Percentiles rank a stretch among this genome's conserved stretches.
Evolutionary conservation across 2,113 vertebrate genomes (phyloP).

Genomic region (Leptodactylus fuscus): DNA sequence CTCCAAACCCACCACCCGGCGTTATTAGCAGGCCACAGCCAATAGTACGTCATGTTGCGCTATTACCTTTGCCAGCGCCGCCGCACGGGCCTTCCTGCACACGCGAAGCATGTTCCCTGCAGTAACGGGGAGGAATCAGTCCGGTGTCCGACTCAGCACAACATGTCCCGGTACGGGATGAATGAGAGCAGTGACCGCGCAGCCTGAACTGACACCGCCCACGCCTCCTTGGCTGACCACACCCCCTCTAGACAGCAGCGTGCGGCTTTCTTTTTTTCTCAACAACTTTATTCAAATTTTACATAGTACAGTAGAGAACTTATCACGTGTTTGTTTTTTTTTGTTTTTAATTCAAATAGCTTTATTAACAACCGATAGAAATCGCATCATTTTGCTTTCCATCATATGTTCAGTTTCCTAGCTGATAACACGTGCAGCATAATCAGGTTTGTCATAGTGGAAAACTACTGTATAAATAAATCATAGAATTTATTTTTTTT

Average conservation of each 20-base stretch:
- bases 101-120: conserved; percentile 67
- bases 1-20: not conserved
- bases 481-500: too few relatives aligned
- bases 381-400: not conserved
- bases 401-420: too few relatives aligned
- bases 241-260: not conserved
- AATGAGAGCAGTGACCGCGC: conserved; percentile 31
- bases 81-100: conserved; percentile 66
- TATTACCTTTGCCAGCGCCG: conserved; percentile 45
- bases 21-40: not conserved
- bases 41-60: not conserved
- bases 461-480: too few relatives aligned
- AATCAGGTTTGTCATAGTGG: too few relatives aligned
- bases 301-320: not conserved
- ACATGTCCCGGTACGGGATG: conserved; percentile 28
- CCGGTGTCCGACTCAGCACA: conserved; percentile 16
- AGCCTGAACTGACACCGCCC: conserved; percentile 29
- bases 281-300: conserved; percentile 40
- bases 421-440: too few relatives aligned
- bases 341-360: not conserved
- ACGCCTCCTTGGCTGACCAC: conserved; percentile 6
- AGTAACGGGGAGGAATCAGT: not conserved
- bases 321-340: not conserved
- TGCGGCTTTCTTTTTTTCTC: not conserved
- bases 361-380: not conserved